phyloP scores from a whole-genome alignment of 2,888 invertebrate species.

The Microctonus aethiopoides region DNA sequence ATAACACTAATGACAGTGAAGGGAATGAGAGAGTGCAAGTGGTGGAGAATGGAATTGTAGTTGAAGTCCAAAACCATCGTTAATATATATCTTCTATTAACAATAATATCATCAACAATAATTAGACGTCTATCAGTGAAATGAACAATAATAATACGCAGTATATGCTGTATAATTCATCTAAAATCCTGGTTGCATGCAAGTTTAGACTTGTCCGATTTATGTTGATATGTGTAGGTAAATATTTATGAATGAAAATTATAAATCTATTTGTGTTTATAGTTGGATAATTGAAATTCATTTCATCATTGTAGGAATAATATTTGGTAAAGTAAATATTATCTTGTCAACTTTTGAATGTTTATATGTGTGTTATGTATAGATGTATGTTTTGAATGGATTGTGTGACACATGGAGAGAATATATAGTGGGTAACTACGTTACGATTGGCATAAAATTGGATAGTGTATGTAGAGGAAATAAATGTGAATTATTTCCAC shows the following conservation, averaged over 20 bases:
- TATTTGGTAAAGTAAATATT: neutral
- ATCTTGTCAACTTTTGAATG: neutral
- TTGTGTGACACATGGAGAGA: neutral
- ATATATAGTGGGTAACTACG: neutral
- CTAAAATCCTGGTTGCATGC: no score
- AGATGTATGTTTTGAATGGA: constrained; percentile 9
- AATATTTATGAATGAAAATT: no score
- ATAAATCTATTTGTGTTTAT: no score
- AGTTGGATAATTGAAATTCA: neutral
- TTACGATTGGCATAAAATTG: neutral
- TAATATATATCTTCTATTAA: constrained; percentile 28
- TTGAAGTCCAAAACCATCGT: neutral
- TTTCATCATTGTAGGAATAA: neutral
- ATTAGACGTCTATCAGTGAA: no score
- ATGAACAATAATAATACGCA: no score
- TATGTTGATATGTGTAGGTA: no score
- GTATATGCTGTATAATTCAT: no score
- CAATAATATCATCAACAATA: constrained; percentile 45
- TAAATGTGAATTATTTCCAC: constrained; percentile 17
- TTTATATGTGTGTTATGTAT: neutral
- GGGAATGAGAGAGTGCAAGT: neutral
- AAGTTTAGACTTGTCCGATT: no score
- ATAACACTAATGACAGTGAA: constrained; percentile 39
- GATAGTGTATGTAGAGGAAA: neutral
- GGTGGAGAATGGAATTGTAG: neutral